Percentiles rank a stretch among this genome's conserved stretches.
Conservation (phyloP, 2,888 invertebrate genomes). For the Rhopalosiphum nymphaeae region DNA sequence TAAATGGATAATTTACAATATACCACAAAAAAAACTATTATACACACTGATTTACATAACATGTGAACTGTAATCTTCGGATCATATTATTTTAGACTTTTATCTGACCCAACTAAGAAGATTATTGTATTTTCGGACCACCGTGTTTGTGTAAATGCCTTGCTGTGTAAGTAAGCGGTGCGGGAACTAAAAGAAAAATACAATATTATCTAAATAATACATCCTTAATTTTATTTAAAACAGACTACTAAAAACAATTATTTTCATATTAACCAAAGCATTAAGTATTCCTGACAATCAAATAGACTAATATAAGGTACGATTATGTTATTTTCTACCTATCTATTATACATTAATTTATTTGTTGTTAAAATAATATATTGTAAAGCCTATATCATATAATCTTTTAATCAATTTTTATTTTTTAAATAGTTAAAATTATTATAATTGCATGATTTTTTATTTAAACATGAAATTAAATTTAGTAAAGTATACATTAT, state of each 20-base stretch:
- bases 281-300: not conserved
- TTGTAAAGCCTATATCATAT: not conserved
- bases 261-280: not conserved
- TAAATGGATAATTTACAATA: not conserved
- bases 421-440: not conserved
- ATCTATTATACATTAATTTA: not conserved
- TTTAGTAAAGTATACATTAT: not conserved
- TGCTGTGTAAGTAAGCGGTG: not conserved
- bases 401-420: not conserved
- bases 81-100: constrained; percentile 16
- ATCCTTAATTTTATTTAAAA: not conserved
- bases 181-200: not conserved
- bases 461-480: not conserved
- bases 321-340: not conserved
- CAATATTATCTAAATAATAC: not conserved
- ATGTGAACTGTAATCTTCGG: not conserved
- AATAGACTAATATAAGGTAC: not conserved
- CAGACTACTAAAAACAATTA: not conserved
- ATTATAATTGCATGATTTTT: not conserved
- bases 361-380: not conserved
- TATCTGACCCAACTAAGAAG: not conserved
- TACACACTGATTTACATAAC: not conserved
- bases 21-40: not conserved
- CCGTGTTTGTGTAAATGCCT: not conserved
- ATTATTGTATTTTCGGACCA: not conserved